These are phyloP conservation scores for Zoanthus gigantus DNA, from an alignment of 92 coral and sea anemone species.

Conservation along the genomic window DNA sequence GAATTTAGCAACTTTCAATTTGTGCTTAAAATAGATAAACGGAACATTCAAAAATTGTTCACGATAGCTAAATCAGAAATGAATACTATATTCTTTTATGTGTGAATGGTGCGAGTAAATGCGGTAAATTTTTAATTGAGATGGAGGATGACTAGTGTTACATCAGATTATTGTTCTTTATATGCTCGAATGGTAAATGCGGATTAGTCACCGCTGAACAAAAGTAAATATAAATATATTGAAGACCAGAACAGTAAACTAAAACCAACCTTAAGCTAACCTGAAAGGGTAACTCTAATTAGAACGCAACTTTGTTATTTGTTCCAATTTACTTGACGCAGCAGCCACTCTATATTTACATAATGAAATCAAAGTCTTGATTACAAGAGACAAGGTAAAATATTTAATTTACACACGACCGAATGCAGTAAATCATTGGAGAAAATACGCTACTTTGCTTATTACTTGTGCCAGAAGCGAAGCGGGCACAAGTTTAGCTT, in stretches of 20 bases:
- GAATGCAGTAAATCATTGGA: neutral
- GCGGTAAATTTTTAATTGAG: no score
- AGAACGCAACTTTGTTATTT: neutral
- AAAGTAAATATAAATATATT: neutral
- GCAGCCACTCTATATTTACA: neutral
- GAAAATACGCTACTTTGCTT: no score
- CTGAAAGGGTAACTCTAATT: neutral
- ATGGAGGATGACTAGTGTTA: no score
- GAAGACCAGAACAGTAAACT: neutral
- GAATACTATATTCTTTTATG: no score
- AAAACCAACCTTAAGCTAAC: neutral
- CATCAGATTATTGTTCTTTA: no score
- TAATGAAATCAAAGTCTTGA: neutral
- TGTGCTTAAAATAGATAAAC: neutral
- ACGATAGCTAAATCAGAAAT: neutral
- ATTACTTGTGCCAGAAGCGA: no score
- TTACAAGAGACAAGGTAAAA: neutral
- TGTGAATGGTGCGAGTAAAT: no score
- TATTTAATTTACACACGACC: neutral
- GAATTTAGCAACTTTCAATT: neutral
- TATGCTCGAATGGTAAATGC: no score
- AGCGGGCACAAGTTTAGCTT: no score
- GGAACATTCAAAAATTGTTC: neutral
- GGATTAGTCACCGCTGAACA: no score
- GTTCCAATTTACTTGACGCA: neutral